A percentile compares a stretch with the other conserved stretches of the same genome.
Evolutionary conservation across 2,888 invertebrate species (phyloP).

Genomic region (Liopterus haemorrhoidalis): DNA sequence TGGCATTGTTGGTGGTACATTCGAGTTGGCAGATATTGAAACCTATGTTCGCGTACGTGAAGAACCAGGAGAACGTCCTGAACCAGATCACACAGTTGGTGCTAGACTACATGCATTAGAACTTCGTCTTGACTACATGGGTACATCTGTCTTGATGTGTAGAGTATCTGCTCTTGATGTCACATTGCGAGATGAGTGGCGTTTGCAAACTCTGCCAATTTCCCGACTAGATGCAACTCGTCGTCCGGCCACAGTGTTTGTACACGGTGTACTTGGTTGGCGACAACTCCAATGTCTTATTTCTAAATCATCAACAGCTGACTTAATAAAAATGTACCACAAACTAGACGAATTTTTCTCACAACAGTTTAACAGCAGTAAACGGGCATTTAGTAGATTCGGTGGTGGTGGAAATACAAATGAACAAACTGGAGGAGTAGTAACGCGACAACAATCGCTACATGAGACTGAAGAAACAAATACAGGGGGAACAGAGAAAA

Average conservation of each 20-base stretch:
- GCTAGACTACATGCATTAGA: constrained; percentile 79
- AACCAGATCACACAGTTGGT: constrained; percentile 82
- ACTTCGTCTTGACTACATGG: constrained; percentile 95
- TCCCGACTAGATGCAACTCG: constrained; percentile 59
- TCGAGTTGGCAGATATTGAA: constrained; percentile 83
- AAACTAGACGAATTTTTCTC: constrained; percentile 97
- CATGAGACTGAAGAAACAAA: constrained; percentile 1
- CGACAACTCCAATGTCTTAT: constrained; percentile 95
- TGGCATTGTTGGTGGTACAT: constrained; percentile 94
- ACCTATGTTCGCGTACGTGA: constrained; percentile 85
- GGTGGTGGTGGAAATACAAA: constrained; percentile 20
- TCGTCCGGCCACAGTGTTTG: constrained; percentile 80
- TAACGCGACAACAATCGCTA: background rate
- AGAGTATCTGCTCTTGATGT: constrained; percentile 78
- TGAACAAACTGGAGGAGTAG: background rate
- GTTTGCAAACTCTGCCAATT: constrained; percentile 50
- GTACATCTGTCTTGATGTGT: constrained; percentile 89
- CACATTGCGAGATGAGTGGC: constrained; percentile 83
- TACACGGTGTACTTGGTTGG: constrained; percentile 90
- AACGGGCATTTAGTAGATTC: constrained; percentile 67
- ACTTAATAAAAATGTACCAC: constrained; percentile 92
- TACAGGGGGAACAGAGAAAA: too few species aligned
- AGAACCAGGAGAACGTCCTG: constrained; percentile 81
- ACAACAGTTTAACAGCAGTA: constrained; percentile 94
- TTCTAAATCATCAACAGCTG: constrained; percentile 93